Evolutionary conservation across 2,113 vertebrate species (phyloP).

Genomic region (Ictidomys tridecemlineatus): DNA sequence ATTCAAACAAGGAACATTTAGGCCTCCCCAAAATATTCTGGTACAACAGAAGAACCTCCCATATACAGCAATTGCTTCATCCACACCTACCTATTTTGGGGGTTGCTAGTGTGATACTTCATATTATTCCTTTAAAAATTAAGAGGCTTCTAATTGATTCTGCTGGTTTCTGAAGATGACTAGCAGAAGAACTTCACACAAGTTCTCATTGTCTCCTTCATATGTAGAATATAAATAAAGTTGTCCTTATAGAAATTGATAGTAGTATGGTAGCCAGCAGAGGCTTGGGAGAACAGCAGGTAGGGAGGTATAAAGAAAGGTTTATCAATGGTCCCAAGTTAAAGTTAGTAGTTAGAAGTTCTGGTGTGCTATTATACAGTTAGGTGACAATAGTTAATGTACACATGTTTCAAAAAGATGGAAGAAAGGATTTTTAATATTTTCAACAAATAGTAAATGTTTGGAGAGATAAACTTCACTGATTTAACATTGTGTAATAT

Average conservation of each 20-base stretch:
- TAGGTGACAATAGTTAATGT: not conserved
- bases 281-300: not conserved
- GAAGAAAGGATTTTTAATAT: not conserved
- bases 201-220: not conserved
- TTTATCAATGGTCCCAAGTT: not conserved
- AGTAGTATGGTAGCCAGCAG: not conserved
- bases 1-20: constrained; percentile 65
- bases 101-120: not conserved
- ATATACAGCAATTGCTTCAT: not conserved
- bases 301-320: not conserved
- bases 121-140: not conserved
- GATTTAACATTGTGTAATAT: not conserved
- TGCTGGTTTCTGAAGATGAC: not conserved
- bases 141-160: not conserved
- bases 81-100: not conserved
- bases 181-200: not conserved
- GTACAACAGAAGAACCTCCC: not conserved
- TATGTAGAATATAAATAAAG: not conserved
- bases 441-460: not conserved
- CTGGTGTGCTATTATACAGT: not conserved
- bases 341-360: not conserved
- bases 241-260: not conserved
- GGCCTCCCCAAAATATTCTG: constrained; percentile 21
- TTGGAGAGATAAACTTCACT: not conserved
- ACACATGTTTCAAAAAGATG: not conserved